These are phyloP conservation scores for Chunga burmeisteri DNA, from an alignment of 2,113 vertebrate genomes.

Conservation along the genomic window DNA sequence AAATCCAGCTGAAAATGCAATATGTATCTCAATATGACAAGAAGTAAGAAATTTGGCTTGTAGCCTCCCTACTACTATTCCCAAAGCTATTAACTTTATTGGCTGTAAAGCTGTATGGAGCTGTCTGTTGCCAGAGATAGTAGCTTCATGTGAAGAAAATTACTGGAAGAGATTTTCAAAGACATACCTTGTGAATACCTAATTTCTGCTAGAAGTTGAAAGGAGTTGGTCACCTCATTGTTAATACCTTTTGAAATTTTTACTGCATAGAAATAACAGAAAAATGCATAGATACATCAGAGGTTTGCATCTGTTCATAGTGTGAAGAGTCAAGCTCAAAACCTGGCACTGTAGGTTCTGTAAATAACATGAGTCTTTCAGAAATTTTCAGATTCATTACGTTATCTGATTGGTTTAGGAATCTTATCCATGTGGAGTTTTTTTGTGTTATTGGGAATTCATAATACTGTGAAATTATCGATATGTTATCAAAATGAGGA, in stretches of 20 bases:
- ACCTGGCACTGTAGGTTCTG: not conserved
- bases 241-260: not conserved
- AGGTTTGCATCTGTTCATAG: not conserved
- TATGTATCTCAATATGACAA: not conserved
- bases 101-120: not conserved
- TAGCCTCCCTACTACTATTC: not conserved
- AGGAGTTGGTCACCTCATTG: not conserved
- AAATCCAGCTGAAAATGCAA: not conserved
- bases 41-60: not conserved
- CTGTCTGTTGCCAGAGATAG: not conserved
- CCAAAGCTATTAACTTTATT: not conserved
- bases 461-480: not conserved
- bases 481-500: not conserved
- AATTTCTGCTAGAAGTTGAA: not conserved
- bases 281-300: not conserved
- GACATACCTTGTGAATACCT: not conserved
- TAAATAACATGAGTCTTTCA: not conserved
- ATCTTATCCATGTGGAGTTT: not conserved
- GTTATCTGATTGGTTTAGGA: not conserved
- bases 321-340: not conserved
- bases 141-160: not conserved
- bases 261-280: not conserved
- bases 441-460: not conserved
- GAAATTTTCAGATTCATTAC: not conserved
- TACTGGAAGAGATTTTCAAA: not conserved